Evolutionary conservation across 2,797 vertebrate species (phyloP).

Genomic region (Acrossocheilus wenchowensis): DNA sequence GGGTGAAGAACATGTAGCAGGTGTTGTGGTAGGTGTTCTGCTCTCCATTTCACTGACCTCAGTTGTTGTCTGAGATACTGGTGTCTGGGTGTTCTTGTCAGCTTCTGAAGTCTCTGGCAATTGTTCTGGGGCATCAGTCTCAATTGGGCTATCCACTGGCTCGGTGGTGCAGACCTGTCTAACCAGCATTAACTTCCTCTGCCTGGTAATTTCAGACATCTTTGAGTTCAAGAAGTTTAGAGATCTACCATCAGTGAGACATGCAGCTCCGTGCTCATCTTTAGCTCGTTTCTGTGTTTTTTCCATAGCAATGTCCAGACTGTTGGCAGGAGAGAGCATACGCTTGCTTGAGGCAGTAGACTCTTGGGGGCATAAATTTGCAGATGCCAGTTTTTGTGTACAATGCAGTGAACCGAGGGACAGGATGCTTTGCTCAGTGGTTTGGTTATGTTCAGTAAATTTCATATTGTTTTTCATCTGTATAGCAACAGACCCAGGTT

Average conservation of each 20-base stretch:
- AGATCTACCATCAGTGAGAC: conserved; percentile 81
- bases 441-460: conserved; percentile 71
- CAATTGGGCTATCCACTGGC: conserved; percentile 85
- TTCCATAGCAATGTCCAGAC: conserved; percentile 99
- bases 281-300: conserved; percentile 98
- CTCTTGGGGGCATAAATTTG: conserved; percentile 92
- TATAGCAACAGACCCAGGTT: conserved; percentile 70
- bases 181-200: conserved; percentile 91
- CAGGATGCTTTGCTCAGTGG: conserved; percentile 71
- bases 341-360: conserved; percentile 94
- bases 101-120: conserved; percentile 70
- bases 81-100: conserved; percentile 70
- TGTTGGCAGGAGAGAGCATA: conserved; percentile 98
- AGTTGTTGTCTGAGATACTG: conserved; percentile 71
- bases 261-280: conserved; percentile 93
- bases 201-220: conserved; percentile 82
- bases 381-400: conserved; percentile 84
- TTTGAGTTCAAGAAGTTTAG: conserved; percentile 80
- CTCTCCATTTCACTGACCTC: conserved; percentile 76
- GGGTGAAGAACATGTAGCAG: conserved; percentile 66
- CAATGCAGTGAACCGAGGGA: conserved; percentile 76
- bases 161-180: conserved; percentile 94
- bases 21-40: conserved; percentile 70
- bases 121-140: conserved; percentile 79
- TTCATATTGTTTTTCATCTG: conserved; percentile 65